A percentile compares a stretch with the other conserved stretches of the same genome.
phyloP scores from a whole-genome alignment of 2,113 vertebrate genomes.

The Periophthalmus modestus region DNA sequence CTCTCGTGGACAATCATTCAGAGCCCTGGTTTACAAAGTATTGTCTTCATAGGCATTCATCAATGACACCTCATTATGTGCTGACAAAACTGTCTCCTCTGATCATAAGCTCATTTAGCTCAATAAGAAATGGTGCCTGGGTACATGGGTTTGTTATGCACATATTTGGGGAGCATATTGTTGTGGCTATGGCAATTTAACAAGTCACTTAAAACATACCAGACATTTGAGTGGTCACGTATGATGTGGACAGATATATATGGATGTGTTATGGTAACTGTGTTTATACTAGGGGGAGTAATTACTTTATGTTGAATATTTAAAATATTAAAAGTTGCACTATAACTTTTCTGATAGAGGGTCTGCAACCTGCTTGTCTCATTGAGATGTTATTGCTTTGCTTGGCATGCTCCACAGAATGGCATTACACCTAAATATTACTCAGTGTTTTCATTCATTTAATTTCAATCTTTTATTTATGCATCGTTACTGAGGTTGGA shows the following conservation, averaged over 20 bases:
- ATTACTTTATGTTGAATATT: no score
- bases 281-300: not conserved
- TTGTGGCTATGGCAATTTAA: not conserved
- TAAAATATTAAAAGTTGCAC: no score
- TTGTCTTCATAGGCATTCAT: conserved; percentile 42
- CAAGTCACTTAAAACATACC: conserved; percentile 3
- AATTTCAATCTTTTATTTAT: no score
- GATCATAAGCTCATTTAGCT: conserved; percentile 48
- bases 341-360: no score
- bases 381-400: no score
- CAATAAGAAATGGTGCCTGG: conserved; percentile 30
- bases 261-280: not conserved
- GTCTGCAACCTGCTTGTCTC: no score
- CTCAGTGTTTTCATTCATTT: no score
- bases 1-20: conserved; percentile 23
- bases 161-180: conserved; percentile 3
- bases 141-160: conserved; percentile 39
- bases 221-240: not conserved
- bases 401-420: no score
- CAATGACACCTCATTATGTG: conserved; percentile 37
- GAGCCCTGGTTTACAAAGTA: conserved; percentile 25
- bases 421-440: no score
- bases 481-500: no score
- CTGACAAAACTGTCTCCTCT: conserved; percentile 30
- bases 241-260: not conserved